A percentile compares a stretch with the other conserved stretches of the same genome.
Conservation (phyloP, 1,140 invertebrate genomes). For the Colletes gigas region DNA sequence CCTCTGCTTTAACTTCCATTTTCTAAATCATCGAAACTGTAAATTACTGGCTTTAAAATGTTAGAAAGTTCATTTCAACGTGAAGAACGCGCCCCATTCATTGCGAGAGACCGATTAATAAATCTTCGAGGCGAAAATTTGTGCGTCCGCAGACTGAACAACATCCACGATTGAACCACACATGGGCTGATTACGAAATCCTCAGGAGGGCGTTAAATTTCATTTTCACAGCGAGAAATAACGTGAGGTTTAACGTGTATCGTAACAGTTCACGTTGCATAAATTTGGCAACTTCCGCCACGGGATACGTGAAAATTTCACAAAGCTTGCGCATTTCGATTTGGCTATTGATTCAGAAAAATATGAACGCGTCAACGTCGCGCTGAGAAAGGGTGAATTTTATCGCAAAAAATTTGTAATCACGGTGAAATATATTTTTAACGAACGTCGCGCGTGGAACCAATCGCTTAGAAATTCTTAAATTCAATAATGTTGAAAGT, state of each 20-base stretch:
- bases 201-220: slow-evolving; percentile 40
- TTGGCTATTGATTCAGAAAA: not conserved
- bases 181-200: slow-evolving; percentile 35
- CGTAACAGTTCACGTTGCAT: not conserved
- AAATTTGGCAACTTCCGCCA: slow-evolving; percentile 7
- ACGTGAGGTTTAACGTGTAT: slow-evolving; percentile 18
- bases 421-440: too few species aligned
- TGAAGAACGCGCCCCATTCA: not conserved
- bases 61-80: too few species aligned
- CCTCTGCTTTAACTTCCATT: too few species aligned
- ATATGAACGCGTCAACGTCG: not conserved
- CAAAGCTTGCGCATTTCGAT: not conserved
- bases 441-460: too few species aligned
- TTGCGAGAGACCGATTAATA: slow-evolving; percentile 11
- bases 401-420: too few species aligned
- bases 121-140: slow-evolving; percentile 18
- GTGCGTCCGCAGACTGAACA: not conserved
- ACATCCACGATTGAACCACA: slow-evolving; percentile 19
- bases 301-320: not conserved
- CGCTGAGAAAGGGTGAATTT: too few species aligned
- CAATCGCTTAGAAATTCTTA: too few species aligned
- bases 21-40: too few species aligned
- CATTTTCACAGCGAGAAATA: slow-evolving; percentile 8
- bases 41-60: too few species aligned
- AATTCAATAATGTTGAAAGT: too few species aligned